Evolutionary conservation across 37 sponge, comb jelly and placozoan species (phyloP).

Genomic region (Bolinopsis microptera): DNA sequence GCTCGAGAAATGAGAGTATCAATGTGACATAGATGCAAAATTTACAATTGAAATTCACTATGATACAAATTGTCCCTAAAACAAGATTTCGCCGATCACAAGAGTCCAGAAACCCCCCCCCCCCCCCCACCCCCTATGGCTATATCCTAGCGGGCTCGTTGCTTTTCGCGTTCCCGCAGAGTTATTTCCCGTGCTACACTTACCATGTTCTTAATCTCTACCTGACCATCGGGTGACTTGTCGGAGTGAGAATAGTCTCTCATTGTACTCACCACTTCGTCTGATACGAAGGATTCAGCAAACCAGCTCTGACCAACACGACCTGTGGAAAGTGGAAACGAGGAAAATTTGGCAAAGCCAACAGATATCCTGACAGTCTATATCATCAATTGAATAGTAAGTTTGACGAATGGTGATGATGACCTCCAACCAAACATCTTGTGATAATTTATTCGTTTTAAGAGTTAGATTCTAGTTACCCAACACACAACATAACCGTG

Average conservation of each 20-base stretch:
- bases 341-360: too few relatives aligned
- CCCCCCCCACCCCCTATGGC: neutral
- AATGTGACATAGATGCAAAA: neutral
- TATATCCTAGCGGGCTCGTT: neutral
- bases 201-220: neutral
- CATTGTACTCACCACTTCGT: neutral
- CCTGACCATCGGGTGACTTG: neutral
- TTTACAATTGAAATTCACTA: neutral
- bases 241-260: neutral
- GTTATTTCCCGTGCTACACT: neutral
- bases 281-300: constrained; percentile 46
- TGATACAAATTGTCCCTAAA: neutral
- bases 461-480: too few relatives aligned
- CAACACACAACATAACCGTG: too few relatives aligned
- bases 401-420: too few relatives aligned
- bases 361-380: too few relatives aligned
- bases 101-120: neutral
- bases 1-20: neutral
- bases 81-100: neutral
- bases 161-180: neutral
- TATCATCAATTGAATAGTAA: too few relatives aligned
- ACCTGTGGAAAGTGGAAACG: neutral
- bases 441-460: too few relatives aligned
- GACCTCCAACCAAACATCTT: neutral
- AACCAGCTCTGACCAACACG: constrained; percentile 66